Conservation (phyloP, 1,140 invertebrate species). For the Drosophila rhopaloa region DNA sequence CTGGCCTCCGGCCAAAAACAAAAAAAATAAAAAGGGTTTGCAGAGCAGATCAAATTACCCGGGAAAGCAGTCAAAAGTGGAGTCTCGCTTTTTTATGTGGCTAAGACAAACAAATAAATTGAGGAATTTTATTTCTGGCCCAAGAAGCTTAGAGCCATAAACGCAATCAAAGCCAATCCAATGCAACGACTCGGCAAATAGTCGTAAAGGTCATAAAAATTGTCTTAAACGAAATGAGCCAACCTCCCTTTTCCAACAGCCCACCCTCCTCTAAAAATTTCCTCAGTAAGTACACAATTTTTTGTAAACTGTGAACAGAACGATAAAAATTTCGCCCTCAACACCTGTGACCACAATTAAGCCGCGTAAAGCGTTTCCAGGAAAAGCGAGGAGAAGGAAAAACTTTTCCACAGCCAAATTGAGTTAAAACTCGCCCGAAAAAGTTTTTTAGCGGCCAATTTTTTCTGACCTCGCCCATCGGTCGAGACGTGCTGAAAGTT, state of each 20-base stretch:
- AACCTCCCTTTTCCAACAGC: background rate
- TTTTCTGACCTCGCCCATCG: constrained; percentile 50
- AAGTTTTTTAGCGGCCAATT: constrained; percentile 56
- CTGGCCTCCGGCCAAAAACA: constrained; percentile 14
- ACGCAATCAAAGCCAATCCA: constrained; percentile 68
- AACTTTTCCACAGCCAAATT: constrained; percentile 73
- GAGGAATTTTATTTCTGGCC: constrained; percentile 55
- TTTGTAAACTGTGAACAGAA: constrained; percentile 79
- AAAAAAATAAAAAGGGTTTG: constrained; percentile 50
- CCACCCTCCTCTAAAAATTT: background rate
- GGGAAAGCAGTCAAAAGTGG: constrained; percentile 10
- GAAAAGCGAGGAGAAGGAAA: constrained; percentile 37
- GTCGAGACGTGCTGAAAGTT: constrained; percentile 64
- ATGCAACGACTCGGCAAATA: constrained; percentile 69
- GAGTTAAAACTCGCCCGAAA: constrained; percentile 64
- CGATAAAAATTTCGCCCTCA: constrained; percentile 76
- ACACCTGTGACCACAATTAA: constrained; percentile 84
- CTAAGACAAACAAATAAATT: constrained; percentile 76
- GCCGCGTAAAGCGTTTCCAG: constrained; percentile 73
- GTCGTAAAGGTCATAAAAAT: constrained; percentile 78
- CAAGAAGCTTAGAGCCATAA: constrained; percentile 58
- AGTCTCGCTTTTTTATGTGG: constrained; percentile 53
- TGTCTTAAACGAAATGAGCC: constrained; percentile 67
- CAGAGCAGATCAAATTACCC: constrained; percentile 60
- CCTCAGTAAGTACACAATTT: constrained; percentile 20